Evolutionary conservation across 2,888 invertebrate species (phyloP), one percentile per base, ranked within the genome.

Genomic region (Brenthis ino): DNA sequence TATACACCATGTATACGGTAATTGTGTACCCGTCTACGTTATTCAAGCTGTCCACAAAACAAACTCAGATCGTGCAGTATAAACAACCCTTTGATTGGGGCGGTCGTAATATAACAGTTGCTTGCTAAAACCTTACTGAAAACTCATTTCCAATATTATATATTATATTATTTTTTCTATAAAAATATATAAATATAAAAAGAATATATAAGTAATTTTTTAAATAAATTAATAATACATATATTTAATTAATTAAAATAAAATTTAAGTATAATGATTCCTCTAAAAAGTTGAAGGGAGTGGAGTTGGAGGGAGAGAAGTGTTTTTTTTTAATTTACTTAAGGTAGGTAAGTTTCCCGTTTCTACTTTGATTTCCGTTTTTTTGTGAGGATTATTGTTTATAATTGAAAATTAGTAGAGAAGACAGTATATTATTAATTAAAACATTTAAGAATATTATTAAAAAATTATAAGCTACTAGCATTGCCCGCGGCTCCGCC

Each of bases 71-170:
- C 51, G 66, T 58, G 61, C 65, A 68, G 68, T 75, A 70, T 74
- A 72, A 76, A 77, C 77, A 80, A 78, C 81, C 79, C 81, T 79
- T 84, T 85, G 81, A 85, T 85, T 85, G 84, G 77, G 76, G 78
- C 79, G 78, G 77, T 78, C 79, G 77, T 77, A 79, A 77, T 81
- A 83, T 85, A 87, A 85, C 78, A 84, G 86, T 86, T 84, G 83
- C 80, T 85, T 84, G 86, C 88, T 87, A 80, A 76, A 78, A 53
- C 8, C 4, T 33, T 53, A 51, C 37, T 8, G 37, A 43, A 43
- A 11, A 43, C 8, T 28, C 28, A 28, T 28, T 28, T 28, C 4
- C 28, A 28, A 28, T 24, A 24, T 28, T 28, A 28, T 28, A 28
- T 28, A 28, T 28, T 28, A 28, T 4, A 28, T 28, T 20, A 4